Evolutionary conservation across 2,888 invertebrate genomes (phyloP), one percentile per base, ranked within the genome.

Genomic region (Bugula neritina): DNA sequence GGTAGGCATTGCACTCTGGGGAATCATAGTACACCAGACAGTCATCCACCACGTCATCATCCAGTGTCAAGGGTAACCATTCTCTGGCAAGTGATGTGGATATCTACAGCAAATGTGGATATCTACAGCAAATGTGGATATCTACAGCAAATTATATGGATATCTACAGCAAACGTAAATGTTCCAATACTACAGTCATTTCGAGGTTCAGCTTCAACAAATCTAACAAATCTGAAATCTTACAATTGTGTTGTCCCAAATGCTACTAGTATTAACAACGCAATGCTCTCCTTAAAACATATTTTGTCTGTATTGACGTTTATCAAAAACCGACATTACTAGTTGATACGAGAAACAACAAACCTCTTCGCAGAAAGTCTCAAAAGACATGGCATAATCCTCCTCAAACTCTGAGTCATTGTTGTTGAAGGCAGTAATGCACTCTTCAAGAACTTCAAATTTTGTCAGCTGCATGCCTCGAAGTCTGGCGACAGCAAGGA

Each of bases 401-500:
- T 63, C 63, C 63, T 63, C 63, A 63, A 63, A 63, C 63, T 63
- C 63, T 2, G 63, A 27, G 21, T 63, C 63, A 31, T 27, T 27
- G 31, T 63, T 21, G 31, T 63, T 63, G 63, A 63, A 63, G 27
- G 63, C 27, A 25, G 63, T 63, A 31, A 63, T 63, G n/a, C 63
- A 63, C 63, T 63, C 63, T n/a, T 63, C 63, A 2, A 63, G 63
- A 27, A 63, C 63, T 31, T 63, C 70, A 70, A 70, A 70, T 29
- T 43, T 70, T 2, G 10, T n/a, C 25, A 70, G 70, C 52, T 70
- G 70, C 54, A 54, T 54, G 3, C 70, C 70, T 25, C 70, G 35
- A n/a, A 70, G 29, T 21, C 70, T 21, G 10, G 70, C 43, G 3
- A 70, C 54, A 25, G 70, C 70, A 21, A 70, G 52, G 5, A 70